These are phyloP conservation scores for Corythornis leucogaster DNA, from an alignment of 2,797 vertebrate genomes.

Conservation along the genomic window DNA sequence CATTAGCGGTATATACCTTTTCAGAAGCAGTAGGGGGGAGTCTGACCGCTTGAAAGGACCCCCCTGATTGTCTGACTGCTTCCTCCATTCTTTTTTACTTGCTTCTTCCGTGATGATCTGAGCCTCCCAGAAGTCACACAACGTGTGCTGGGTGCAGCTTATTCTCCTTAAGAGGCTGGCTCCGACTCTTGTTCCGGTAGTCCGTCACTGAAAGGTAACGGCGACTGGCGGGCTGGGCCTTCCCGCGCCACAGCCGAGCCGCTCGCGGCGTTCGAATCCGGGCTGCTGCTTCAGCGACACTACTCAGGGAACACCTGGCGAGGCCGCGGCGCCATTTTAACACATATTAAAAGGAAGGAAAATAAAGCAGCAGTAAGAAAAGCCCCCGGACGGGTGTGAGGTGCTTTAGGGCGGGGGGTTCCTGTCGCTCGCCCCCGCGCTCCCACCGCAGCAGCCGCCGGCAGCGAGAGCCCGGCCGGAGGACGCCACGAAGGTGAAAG, in stretches of 20 bases:
- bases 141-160: not conserved
- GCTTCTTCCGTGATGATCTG: not conserved
- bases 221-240: not conserved
- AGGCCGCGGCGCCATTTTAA: not conserved
- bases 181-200: not conserved
- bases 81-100: not conserved
- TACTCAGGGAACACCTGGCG: not conserved
- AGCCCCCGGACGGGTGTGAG: not conserved
- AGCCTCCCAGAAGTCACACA: not conserved
- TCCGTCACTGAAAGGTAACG: not conserved
- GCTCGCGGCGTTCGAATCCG: not conserved
- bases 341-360: not conserved
- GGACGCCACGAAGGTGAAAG: not conserved
- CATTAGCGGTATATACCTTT: not conserved
- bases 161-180: not conserved
- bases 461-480: not conserved
- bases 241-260: not conserved
- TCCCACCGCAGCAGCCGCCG: not conserved
- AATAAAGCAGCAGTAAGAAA: not conserved
- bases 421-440: accelerated
- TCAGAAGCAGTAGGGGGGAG: not conserved
- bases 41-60: not conserved
- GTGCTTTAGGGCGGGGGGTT: accelerated
- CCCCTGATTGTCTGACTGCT: not conserved
- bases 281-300: not conserved